Percentiles rank a stretch among this genome's conserved stretches.
phyloP scores from a whole-genome alignment of 2,888 invertebrate genomes.

The Hemaris fuciformis region DNA sequence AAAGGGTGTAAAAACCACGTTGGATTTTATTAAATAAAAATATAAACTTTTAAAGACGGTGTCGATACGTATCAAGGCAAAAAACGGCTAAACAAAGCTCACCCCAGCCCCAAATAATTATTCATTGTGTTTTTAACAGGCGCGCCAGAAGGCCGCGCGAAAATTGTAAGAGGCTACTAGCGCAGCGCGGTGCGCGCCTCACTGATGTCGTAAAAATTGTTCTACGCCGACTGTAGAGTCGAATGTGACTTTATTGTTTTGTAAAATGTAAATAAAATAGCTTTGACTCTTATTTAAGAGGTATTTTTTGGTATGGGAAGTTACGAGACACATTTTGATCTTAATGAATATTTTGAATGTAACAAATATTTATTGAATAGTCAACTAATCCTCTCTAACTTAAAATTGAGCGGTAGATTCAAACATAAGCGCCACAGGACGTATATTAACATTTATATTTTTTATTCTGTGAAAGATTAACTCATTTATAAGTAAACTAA shows the following conservation, averaged over 20 bases:
- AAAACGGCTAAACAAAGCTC: conserved; percentile 11
- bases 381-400: no score
- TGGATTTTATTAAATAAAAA: background rate
- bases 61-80: conserved; percentile 9
- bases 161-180: conserved; percentile 71
- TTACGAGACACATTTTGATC: no score
- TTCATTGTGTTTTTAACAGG: conserved; percentile 79
- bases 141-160: conserved; percentile 64
- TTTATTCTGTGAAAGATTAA: background rate
- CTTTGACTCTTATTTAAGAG: no score
- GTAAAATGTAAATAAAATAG: background rate
- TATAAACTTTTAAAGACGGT: background rate
- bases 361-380: no score
- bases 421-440: no score
- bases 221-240: conserved; percentile 47
- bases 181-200: conserved; percentile 54
- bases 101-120: conserved; percentile 63
- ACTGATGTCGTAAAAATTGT: conserved; percentile 74
- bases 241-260: conserved; percentile 10
- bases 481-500: no score
- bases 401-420: no score
- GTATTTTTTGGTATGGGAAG: no score
- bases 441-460: background rate
- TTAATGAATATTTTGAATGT: no score
- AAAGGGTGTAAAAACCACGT: background rate